phyloP scores from a whole-genome alignment of 53 echinoderm and acorn worm species.

The Crossaster papposus region DNA sequence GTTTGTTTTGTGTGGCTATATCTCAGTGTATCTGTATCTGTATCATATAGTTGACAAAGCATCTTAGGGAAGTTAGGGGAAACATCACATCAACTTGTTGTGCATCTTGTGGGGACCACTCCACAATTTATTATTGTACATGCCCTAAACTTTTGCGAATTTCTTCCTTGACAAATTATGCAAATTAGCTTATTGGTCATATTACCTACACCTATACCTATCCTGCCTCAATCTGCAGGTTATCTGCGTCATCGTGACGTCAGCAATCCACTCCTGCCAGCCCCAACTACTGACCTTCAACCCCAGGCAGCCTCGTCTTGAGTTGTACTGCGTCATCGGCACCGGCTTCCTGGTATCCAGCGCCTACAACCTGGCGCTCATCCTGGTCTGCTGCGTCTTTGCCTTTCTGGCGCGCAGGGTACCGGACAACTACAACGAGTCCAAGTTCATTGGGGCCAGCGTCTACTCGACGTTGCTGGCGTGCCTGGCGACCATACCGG shows the following conservation, averaged over 20 bases:
- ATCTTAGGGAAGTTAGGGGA: too few species aligned
- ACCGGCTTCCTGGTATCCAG: slow-evolving; percentile 37
- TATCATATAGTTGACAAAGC: too few species aligned
- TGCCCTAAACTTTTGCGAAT: too few species aligned
- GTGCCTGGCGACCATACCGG: slow-evolving; percentile 50
- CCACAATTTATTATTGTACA: too few species aligned
- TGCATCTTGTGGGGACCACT: too few species aligned
- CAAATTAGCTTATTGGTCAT: too few species aligned
- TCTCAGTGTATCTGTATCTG: too few species aligned
- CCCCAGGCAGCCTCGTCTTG: slow-evolving; percentile 9
- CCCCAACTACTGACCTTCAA: not conserved
- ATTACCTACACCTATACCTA: too few species aligned
- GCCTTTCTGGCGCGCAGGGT: slow-evolving; percentile 52
- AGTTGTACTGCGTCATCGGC: slow-evolving; percentile 36
- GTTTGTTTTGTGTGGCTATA: too few species aligned
- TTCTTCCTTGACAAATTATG: too few species aligned
- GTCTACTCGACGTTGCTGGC: slow-evolving; percentile 53
- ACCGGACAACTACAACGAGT: slow-evolving; percentile 66
- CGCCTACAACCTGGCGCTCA: slow-evolving; percentile 43
- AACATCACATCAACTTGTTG: too few species aligned
- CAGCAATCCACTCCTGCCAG: slow-evolving; percentile 4
- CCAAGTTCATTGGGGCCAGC: slow-evolving; percentile 53
- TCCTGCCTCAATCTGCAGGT: not conserved
- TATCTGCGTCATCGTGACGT: slow-evolving; percentile 14
- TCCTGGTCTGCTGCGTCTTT: slow-evolving; percentile 51